Evolutionary conservation across 2,113 vertebrate genomes (phyloP).

Genomic region (Mugil cephalus): DNA sequence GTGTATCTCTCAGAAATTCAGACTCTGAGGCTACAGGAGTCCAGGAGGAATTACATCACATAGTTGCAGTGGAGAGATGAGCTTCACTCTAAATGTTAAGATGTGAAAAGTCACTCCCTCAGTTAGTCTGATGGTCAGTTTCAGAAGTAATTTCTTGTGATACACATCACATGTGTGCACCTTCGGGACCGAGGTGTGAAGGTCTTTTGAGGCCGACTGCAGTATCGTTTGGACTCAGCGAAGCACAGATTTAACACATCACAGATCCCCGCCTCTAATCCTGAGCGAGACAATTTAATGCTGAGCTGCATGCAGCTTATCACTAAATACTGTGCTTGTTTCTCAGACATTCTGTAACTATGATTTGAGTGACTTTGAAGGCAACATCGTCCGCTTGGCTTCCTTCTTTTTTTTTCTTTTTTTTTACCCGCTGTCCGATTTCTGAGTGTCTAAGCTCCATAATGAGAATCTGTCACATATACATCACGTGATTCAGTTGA

Average conservation of each 20-base stretch:
- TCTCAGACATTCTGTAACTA: constrained; percentile 15
- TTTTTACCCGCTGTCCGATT: constrained; percentile 12
- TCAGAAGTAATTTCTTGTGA: background rate
- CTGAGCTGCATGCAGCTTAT: constrained; percentile 37
- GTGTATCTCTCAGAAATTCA: too few relatives aligned
- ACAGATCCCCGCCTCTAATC: constrained; percentile 30
- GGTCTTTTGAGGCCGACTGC: background rate
- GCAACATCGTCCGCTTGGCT: constrained; percentile 13
- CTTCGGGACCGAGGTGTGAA: background rate
- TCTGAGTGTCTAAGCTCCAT: constrained; percentile 11
- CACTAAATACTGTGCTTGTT: constrained; percentile 28
- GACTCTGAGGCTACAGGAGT: too few relatives aligned
- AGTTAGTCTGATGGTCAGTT: background rate
- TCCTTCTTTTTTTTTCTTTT: constrained; percentile 25
- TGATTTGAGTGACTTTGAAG: constrained; percentile 43
- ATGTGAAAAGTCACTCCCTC: constrained; percentile 12
- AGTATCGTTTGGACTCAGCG: constrained; percentile 11
- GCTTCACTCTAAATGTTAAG: background rate
- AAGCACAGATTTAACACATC: constrained; percentile 14
- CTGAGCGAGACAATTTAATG: constrained; percentile 38
- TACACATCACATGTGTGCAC: background rate
- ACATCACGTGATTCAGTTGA: constrained; percentile 25
- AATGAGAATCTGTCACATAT: constrained; percentile 58
- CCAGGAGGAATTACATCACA: background rate
- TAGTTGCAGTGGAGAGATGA: background rate